Conservation (phyloP, 2,113 vertebrate genomes). For the Pterocles burchelli region DNA sequence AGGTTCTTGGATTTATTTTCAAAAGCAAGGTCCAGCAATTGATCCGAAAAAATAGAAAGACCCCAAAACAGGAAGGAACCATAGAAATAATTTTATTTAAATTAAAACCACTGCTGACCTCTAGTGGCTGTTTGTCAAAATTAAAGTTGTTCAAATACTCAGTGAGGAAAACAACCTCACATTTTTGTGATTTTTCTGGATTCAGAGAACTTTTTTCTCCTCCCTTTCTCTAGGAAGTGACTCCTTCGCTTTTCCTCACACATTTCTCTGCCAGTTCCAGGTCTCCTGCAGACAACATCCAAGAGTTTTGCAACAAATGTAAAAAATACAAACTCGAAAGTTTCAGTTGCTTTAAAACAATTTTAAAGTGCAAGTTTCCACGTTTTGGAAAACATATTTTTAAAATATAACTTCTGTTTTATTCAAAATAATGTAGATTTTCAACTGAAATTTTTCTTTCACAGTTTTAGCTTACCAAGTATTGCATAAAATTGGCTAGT, state of each 20-base stretch:
- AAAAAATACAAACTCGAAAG: neutral
- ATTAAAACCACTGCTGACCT: constrained; percentile 59
- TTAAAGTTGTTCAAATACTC: neutral
- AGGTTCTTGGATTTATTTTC: neutral
- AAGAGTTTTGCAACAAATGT: neutral
- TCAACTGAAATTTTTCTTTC: neutral
- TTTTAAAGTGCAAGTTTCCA: neutral
- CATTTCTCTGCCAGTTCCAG: neutral
- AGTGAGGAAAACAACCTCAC: neutral
- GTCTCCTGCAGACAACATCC: neutral
- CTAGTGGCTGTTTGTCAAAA: constrained; percentile 63
- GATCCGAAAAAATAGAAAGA: neutral
- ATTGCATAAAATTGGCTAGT: neutral
- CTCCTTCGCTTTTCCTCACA: neutral
- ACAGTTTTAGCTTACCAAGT: neutral
- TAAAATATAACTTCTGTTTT: neutral
- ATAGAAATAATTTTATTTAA: neutral
- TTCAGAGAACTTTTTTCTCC: neutral
- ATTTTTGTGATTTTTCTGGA: neutral
- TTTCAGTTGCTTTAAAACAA: neutral
- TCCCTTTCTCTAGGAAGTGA: neutral
- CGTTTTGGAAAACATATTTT: neutral
- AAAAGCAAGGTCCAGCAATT: neutral
- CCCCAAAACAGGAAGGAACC: neutral
- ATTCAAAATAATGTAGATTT: neutral